Percentiles rank a stretch among this genome's conserved stretches.
Conservation (phyloP, 2,797 vertebrate species). For the Petrocephalus sullivani region DNA sequence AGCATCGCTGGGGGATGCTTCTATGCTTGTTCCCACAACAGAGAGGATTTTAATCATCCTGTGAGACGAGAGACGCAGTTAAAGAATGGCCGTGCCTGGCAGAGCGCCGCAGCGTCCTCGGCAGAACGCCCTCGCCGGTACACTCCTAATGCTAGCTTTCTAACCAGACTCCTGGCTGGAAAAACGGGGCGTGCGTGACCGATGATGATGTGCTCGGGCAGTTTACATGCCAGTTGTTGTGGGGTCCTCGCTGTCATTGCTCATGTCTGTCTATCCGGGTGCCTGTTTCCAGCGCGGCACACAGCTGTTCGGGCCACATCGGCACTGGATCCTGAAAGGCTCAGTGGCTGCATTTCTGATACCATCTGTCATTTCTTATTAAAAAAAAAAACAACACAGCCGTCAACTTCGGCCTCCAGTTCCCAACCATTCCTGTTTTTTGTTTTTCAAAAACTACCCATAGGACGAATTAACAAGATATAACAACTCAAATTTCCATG, state of each 20-base stretch:
- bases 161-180: not conserved
- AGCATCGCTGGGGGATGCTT: conserved; percentile 50
- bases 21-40: conserved; percentile 46
- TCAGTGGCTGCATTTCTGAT: not conserved
- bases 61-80: not conserved
- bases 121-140: not conserved
- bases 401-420: not conserved
- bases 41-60: not conserved
- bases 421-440: not conserved
- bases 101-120: not conserved
- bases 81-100: not conserved
- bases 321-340: not conserved
- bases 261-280: not conserved
- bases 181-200: not conserved
- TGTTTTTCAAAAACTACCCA: not conserved
- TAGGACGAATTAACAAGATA: not conserved
- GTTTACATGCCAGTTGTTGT: not conserved
- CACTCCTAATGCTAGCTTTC: not conserved
- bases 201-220: not conserved
- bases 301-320: not conserved
- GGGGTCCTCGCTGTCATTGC: not conserved
- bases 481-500: not conserved
- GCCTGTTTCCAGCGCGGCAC: not conserved
- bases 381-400: not conserved
- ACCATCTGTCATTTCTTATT: conserved; percentile 8